Conservation (phyloP, 2,888 invertebrate species). For the Geophilus truncorum region DNA sequence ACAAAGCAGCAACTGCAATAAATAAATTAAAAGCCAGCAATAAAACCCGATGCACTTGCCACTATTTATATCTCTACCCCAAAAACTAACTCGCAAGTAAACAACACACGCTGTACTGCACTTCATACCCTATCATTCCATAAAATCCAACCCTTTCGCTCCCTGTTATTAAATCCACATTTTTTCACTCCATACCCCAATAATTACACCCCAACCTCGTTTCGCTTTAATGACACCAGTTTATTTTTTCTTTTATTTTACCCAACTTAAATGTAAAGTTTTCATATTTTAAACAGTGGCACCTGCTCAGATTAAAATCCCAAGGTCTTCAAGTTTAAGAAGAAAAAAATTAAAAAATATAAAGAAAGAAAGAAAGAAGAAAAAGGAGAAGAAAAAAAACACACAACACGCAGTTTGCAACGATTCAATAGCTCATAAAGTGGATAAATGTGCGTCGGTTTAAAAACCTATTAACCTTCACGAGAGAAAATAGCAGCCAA, state of each 20-base stretch:
- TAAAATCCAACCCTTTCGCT: background rate
- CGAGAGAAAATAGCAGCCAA: constrained; percentile 4
- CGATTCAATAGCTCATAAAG: constrained; percentile 27
- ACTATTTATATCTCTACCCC: constrained; percentile 11
- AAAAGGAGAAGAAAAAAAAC: background rate
- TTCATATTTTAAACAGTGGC: background rate
- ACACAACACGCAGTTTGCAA: background rate
- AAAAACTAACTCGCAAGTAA: background rate
- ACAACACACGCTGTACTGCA: background rate
- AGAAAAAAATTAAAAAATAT: background rate
- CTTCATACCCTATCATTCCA: background rate
- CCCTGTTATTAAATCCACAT: background rate
- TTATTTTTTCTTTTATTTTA: background rate
- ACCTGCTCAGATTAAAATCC: constrained; percentile 2
- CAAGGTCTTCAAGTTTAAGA: background rate
- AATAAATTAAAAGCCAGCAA: constrained; percentile 22
- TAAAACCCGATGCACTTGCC: constrained; percentile 3
- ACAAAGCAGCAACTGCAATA: background rate
- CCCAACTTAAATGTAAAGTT: background rate
- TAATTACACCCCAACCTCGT: background rate
- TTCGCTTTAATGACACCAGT: constrained; percentile 1
- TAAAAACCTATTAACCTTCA: constrained; percentile 27
- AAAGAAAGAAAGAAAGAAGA: background rate
- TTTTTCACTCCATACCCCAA: background rate
- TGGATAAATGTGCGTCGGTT: constrained; percentile 19